phyloP scores from a whole-genome alignment of 2,113 vertebrate genomes.

The Hemiscyllium ocellatum region DNA sequence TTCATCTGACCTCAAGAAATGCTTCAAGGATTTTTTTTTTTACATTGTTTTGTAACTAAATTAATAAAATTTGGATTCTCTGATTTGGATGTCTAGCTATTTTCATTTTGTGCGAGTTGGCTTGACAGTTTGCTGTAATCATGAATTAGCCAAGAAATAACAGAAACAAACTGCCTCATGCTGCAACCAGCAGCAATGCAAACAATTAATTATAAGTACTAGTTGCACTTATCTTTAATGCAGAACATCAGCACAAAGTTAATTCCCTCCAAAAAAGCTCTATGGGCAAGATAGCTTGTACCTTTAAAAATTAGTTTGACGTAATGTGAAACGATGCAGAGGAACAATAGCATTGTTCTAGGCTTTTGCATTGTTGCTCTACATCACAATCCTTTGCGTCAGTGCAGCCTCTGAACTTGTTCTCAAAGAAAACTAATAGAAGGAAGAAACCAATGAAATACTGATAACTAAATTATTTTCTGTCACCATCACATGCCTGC shows the following conservation, averaged over 20 bases:
- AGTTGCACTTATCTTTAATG: conserved; percentile 26
- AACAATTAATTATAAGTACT: neutral
- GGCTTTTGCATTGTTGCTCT: neutral
- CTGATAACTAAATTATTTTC: neutral
- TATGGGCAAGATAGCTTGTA: neutral
- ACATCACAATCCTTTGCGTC: neutral
- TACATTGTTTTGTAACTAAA: neutral
- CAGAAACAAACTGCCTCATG: neutral
- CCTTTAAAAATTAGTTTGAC: conserved; percentile 4
- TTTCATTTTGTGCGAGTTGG: neutral
- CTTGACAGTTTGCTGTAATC: conserved; percentile 3
- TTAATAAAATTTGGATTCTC: neutral
- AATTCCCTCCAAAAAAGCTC: conserved; percentile 8
- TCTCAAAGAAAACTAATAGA: neutral
- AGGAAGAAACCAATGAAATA: neutral
- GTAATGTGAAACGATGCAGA: neutral
- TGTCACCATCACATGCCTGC: neutral
- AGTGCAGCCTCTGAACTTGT: neutral
- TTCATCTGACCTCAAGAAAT: neutral
- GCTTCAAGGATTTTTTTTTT: neutral
- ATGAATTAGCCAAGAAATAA: neutral
- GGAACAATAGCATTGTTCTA: neutral
- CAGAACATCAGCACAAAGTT: conserved; percentile 25
- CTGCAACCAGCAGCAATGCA: neutral
- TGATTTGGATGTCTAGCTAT: neutral